Evolutionary conservation across 1,140 invertebrate genomes (phyloP).

Genomic region (Telenomus remus): DNA sequence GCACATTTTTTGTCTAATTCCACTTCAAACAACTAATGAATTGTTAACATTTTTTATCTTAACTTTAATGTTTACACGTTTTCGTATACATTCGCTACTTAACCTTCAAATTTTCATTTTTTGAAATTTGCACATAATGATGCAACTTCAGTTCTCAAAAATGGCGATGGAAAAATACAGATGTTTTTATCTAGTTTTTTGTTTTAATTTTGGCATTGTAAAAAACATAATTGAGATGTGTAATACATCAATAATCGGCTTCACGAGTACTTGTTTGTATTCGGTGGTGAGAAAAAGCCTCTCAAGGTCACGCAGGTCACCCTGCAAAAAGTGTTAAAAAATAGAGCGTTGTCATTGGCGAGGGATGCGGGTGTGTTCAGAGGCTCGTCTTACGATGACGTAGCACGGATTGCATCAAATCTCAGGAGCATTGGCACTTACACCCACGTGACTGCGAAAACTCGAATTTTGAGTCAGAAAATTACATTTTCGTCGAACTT

Average conservation of each 20-base stretch:
- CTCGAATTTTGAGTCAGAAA: neutral
- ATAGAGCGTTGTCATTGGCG: conserved; percentile 41
- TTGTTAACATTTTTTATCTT: no score
- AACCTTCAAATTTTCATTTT: no score
- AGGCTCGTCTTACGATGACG: conserved; percentile 36
- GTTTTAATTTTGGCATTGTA: no score
- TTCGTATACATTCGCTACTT: no score
- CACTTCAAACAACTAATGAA: no score
- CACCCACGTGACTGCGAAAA: conserved; percentile 20
- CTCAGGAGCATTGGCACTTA: conserved; percentile 46
- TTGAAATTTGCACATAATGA: no score
- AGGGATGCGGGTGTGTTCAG: conserved; percentile 30
- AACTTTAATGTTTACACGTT: no score
- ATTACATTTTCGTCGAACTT: neutral
- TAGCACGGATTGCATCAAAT: conserved; percentile 36
- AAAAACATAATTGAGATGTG: no score
- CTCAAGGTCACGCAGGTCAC: conserved; percentile 37
- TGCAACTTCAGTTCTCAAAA: no score
- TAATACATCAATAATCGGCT: conserved; percentile 26
- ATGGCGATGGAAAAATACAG: no score
- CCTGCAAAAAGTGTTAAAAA: conserved; percentile 23
- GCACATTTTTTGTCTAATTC: no score
- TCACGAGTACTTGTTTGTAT: conserved; percentile 40
- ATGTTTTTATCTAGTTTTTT: no score
- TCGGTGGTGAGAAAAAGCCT: conserved; percentile 22